These are phyloP conservation scores for Eretmocerus hayati DNA, from an alignment of 2,888 invertebrate genomes.

Conservation along the genomic window DNA sequence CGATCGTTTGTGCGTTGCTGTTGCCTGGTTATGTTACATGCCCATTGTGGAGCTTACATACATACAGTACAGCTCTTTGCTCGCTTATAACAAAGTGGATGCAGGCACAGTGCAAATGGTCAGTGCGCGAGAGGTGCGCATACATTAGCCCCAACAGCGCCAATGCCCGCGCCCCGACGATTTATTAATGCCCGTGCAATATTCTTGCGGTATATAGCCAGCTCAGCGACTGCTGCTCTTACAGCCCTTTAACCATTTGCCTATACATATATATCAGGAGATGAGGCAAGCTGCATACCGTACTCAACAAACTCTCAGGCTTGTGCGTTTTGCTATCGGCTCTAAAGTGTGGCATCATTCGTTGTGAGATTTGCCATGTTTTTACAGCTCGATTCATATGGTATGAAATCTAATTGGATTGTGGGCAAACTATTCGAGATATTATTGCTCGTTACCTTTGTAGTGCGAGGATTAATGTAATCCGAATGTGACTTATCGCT, in stretches of 20 bases:
- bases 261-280: too few species aligned
- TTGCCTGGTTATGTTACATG: too few species aligned
- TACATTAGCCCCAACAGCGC: slow-evolving; percentile 45
- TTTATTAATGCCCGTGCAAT: slow-evolving; percentile 45
- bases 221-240: neutral
- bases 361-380: too few species aligned
- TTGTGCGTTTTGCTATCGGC: neutral
- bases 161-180: slow-evolving; percentile 40
- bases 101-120: slow-evolving; percentile 40
- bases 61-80: neutral
- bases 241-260: too few species aligned
- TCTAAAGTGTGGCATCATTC: too few species aligned
- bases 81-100: slow-evolving; percentile 35
- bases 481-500: too few species aligned
- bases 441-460: too few species aligned
- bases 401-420: too few species aligned
- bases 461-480: too few species aligned
- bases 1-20: neutral
- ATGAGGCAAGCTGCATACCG: neutral
- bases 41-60: too few species aligned
- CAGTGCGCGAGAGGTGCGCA: slow-evolving; percentile 28
- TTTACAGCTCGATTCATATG: too few species aligned
- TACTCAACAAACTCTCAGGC: neutral
- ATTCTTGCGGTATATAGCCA: slow-evolving; percentile 28
- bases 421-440: too few species aligned